Evolutionary conservation across 2,113 vertebrate genomes (phyloP).

Genomic region (Epinephelus cyanopodus): DNA sequence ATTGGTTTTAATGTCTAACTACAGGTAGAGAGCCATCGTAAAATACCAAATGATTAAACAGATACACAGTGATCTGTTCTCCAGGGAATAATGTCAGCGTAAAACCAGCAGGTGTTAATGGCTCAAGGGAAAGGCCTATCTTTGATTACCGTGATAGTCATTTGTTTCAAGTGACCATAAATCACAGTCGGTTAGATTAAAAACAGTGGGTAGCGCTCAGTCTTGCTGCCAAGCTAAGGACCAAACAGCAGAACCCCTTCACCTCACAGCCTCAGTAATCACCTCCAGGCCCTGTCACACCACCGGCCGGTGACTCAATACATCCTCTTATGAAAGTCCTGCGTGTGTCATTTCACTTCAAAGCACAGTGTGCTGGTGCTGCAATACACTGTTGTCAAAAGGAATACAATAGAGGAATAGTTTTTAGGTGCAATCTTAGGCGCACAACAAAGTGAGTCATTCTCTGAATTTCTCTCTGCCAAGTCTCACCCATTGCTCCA

Average conservation of each 20-base stretch:
- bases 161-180: slow-evolving; percentile 24
- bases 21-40: neutral
- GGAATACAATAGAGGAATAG: slow-evolving; percentile 29
- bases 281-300: slow-evolving; percentile 18
- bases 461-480: slow-evolving; percentile 38
- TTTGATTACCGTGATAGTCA: slow-evolving; percentile 9
- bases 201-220: neutral
- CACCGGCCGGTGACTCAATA: slow-evolving; percentile 11
- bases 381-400: slow-evolving; percentile 30
- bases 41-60: neutral
- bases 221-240: neutral
- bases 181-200: slow-evolving; percentile 21
- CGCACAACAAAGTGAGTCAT: slow-evolving; percentile 26
- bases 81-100: neutral
- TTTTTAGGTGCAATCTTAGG: neutral
- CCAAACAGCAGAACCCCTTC: neutral
- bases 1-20: neutral
- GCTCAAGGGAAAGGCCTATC: slow-evolving; percentile 4
- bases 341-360: slow-evolving; percentile 46
- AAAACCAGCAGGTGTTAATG: neutral
- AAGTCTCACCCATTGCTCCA: slow-evolving; percentile 11
- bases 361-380: slow-evolving; percentile 13
- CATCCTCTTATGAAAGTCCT: slow-evolving; percentile 18
- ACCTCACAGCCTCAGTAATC: slow-evolving; percentile 12
- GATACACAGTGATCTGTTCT: neutral